Evolutionary conservation across 2,797 vertebrate genomes (phyloP).

Genomic region (Ammospiza maritima): DNA sequence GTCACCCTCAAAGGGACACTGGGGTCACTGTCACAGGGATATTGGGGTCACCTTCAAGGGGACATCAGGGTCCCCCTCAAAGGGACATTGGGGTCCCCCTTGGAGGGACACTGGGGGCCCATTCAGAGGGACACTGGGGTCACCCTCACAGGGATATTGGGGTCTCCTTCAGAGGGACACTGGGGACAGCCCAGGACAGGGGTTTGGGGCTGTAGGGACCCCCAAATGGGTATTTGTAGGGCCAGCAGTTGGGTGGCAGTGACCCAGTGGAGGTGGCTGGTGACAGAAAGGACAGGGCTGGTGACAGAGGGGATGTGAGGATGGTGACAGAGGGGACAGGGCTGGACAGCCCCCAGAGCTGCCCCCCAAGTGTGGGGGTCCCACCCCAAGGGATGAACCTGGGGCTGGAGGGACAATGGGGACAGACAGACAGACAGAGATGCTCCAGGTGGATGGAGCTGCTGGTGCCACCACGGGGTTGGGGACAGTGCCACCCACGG

Average conservation of each 20-base stretch:
- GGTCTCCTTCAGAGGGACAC: too few relatives aligned
- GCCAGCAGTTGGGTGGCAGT: fast-evolving
- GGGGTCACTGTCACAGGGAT: too few relatives aligned
- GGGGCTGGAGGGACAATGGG: not conserved
- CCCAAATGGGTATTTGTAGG: not conserved
- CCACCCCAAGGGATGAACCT: not conserved
- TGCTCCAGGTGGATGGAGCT: fast-evolving
- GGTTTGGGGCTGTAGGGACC: not conserved
- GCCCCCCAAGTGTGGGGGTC: fast-evolving
- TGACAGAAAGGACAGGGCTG: not conserved
- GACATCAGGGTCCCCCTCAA: too few relatives aligned
- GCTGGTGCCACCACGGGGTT: fast-evolving
- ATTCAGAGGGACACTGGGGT: too few relatives aligned
- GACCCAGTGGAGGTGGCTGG: fast-evolving
- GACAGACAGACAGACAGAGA: not conserved
- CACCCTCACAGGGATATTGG: too few relatives aligned
- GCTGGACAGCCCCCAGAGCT: not conserved
- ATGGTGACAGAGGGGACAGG: not conserved
- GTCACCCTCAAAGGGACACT: fast-evolving
- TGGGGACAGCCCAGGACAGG: not conserved
- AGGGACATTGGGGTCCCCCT: too few relatives aligned
- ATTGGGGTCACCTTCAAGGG: too few relatives aligned
- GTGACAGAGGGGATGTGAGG: not conserved
- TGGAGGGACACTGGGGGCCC: too few relatives aligned
- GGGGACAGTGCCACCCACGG: not conserved